Evolutionary conservation across 2,888 invertebrate genomes (phyloP), one percentile per base, ranked within the genome.

Genomic region (Macrostomum cliftonense): DNA sequence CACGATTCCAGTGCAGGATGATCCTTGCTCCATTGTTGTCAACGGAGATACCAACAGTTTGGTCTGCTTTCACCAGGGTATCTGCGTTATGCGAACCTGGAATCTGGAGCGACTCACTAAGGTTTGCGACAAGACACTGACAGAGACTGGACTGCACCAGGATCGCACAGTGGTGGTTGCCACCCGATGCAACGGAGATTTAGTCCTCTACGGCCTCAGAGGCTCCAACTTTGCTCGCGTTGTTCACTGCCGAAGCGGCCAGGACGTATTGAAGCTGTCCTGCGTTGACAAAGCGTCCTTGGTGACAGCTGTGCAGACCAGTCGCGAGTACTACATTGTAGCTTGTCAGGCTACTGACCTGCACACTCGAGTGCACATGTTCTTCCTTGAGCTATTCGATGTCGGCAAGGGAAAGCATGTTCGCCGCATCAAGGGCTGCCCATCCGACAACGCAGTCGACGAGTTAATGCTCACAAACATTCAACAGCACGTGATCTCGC

Each of bases 311-410:
- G 28, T 28, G 28, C 28, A 28, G 28, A 28, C 59, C 63, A 5
- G 63, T 65, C 9, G 13, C 46, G 17, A 42, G 46, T 39, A 21
- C n/a, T 13, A 14, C 19, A 14, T 39, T 46, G 47, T 47, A 12
- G 37, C 42, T 11, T 21, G 38, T 13, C 52, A 57, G 9, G 49
- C 53, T 16, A 56, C 59, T 14, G 54, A 49, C 28, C 9, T 28
- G 12, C 52, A 57, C 42, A 51, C 59, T 1, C 57, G 58, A 46
- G 57, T 59, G 36, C 58, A 60, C 16, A 49, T 51, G 40, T 62
- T 61, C 1, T 59, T 61, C 38, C 60, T 63, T 59, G 66, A 66
- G 49, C 55, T 67, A 21, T 68, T 66, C 54, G 63, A 65, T 47
- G 50, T 55, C 5, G 56, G 57, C 39, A 65, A 59, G 44, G 63